Percentiles rank a stretch among this genome's conserved stretches.
Conservation (phyloP, 2,888 invertebrate species). For the Lasioglossum zephyrum region DNA sequence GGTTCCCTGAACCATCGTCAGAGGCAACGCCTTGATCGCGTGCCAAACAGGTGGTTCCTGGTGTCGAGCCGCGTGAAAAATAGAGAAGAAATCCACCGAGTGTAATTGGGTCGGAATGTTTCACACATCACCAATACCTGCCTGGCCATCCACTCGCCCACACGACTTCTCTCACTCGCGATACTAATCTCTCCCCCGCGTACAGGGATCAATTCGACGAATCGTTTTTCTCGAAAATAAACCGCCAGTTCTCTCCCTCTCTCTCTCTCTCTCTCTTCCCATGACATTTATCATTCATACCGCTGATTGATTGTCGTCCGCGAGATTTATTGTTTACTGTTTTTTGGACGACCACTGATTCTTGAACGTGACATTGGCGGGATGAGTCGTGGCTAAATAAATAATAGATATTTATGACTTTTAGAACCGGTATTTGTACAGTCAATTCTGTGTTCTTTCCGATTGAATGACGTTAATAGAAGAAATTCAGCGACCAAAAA, state of each 20-base stretch:
- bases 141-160: constrained; percentile 66
- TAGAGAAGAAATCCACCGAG: constrained; percentile 60
- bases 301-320: not conserved
- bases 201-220: constrained; percentile 9
- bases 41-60: constrained; percentile 83
- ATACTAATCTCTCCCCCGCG: constrained; percentile 16
- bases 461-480: not conserved
- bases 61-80: constrained; percentile 69
- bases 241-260: not conserved
- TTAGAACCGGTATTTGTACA: not conserved
- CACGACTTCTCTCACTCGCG: not conserved
- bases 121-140: constrained; percentile 70
- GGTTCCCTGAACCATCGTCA: constrained; percentile 33
- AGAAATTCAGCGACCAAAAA: not conserved
- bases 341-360: not conserved
- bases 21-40: constrained; percentile 72
- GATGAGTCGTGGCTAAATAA: not conserved
- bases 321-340: not conserved
- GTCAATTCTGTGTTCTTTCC: not conserved
- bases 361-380: not conserved
- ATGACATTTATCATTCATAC: not conserved
- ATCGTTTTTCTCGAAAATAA: constrained; percentile 14
- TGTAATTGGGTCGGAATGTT: constrained; percentile 70
- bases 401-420: not conserved
- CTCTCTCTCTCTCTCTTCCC: not conserved